A percentile compares a stretch with the other conserved stretches of the same genome.
These are phyloP conservation scores for Opisthograptis luteolata DNA, from an alignment of 2,888 invertebrate species.

Conservation along the genomic window DNA sequence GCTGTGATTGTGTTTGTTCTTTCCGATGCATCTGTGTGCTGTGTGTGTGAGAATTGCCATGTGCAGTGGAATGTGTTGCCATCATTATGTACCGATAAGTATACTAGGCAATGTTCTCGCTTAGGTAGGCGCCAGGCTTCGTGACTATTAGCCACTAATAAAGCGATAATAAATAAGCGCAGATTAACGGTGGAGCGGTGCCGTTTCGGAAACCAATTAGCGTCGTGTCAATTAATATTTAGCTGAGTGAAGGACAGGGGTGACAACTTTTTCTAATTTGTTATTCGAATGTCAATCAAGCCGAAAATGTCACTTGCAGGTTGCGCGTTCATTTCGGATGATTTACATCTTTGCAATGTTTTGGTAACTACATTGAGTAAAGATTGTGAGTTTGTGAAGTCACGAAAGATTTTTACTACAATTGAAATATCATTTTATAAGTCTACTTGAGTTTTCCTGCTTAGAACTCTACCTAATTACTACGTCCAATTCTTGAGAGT, in stretches of 20 bases:
- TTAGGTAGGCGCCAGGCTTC: background rate
- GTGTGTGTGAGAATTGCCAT: conserved; percentile 59
- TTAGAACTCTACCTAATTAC: no score
- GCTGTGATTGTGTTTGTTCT: conserved; percentile 49
- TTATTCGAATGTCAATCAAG: conserved; percentile 21
- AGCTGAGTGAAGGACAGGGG: conserved; percentile 8
- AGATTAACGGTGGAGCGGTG: conserved; percentile 22
- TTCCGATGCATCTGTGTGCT: conserved; percentile 26
- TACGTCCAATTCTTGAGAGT: background rate
- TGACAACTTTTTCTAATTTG: conserved; percentile 26
- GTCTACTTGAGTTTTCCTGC: no score
- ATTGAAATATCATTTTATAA: background rate
- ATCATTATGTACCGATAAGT: conserved; percentile 21
- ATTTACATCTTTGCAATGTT: conserved; percentile 11
- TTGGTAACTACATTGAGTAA: background rate
- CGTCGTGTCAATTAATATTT: conserved; percentile 25
- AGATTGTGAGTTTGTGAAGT: background rate
- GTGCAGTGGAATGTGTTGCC: conserved; percentile 39
- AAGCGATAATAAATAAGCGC: conserved; percentile 20
- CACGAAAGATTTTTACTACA: background rate
- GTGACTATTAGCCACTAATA: conserved; percentile 19
- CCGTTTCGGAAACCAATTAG: conserved; percentile 26
- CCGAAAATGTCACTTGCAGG: conserved; percentile 15
- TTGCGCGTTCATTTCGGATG: conserved; percentile 6
- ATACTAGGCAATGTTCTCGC: no score